Base-by-base conservation (phyloP, 2,113 vertebrate species). In the Craseonycteris thonglongyai region DNA sequence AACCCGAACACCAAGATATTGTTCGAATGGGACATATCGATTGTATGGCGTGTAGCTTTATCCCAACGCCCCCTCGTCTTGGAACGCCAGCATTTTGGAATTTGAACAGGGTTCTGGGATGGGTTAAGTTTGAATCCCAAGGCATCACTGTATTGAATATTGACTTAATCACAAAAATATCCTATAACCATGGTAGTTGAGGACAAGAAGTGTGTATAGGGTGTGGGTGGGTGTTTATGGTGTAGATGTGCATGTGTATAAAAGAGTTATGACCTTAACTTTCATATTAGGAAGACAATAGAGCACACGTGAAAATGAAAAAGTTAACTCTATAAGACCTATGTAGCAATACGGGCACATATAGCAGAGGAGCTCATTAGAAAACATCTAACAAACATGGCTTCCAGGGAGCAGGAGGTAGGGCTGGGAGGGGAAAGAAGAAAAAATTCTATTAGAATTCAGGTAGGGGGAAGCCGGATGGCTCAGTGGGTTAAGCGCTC, bases 241-340 rank as follows among this genome's bases (percentile, higher is more conserved):
- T 51, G 33, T 22, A 47, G 26, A 1, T 63, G 15, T 19, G 2
- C 6, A 30, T 7, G 7, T 30, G 21, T 38, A 33, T 40, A 26
- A 76, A 81, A 86, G 30, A 87, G 4, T 10, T 65, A 51, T 15
- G 68, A 40, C 33, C 58, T 86, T 15, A 59, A 16, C 1, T 45
- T 93, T 11, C 22, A 4, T 42, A 8, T 8, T 16, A 19, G 15
- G 51, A 66, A 45, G 54, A 47, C 40, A 54, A n/a, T 0, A 82
- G 8, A 8, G 66, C 40, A 15, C 0, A 38, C 14, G 15, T 42
- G 71, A 47, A 61, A 33, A 4, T 14, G 24, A 66, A 42, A 59
- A 33, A 7, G 0, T 33, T 33, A n/a, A 3, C 8, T 47, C 2
- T 28, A 0, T 14, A 51, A 40, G 7, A 5, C 0, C 58, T 54